phyloP scores from a whole-genome alignment of 2,113 vertebrate genomes.

The Vanacampus margaritifer region DNA sequence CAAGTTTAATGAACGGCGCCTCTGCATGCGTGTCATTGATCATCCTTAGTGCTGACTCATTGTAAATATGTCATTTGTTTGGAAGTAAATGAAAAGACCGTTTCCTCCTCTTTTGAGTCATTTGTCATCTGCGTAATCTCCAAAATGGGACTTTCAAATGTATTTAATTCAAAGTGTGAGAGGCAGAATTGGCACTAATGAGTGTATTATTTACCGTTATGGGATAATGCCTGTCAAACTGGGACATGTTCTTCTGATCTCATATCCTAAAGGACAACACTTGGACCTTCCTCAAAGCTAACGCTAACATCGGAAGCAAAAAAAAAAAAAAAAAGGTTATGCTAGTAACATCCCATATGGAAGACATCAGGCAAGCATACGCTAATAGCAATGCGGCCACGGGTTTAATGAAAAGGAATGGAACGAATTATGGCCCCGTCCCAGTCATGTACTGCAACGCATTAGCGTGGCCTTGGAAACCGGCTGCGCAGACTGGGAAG shows the following conservation, averaged over 20 bases:
- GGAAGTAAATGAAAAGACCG: not conserved
- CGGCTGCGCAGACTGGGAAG: conserved; percentile 41
- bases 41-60: not conserved
- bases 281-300: conserved; percentile 36
- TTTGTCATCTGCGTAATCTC: not conserved
- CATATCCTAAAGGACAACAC: conserved; percentile 35
- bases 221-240: conserved; percentile 18
- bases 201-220: conserved; percentile 11
- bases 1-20: not conserved
- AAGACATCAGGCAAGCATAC: conserved; percentile 63
- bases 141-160: not conserved
- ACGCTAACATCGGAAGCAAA: conserved; percentile 39
- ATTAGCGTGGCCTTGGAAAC: conserved; percentile 47
- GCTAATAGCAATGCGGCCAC: conserved; percentile 70
- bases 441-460: conserved; percentile 46
- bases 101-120: not conserved
- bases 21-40: not conserved
- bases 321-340: conserved; percentile 32
- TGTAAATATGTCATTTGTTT: not conserved
- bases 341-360: conserved; percentile 67
- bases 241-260: conserved; percentile 19
- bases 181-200: not conserved
- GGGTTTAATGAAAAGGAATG: conserved; percentile 72
- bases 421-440: conserved; percentile 67
- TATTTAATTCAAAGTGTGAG: not conserved